These are phyloP conservation scores for Girardinus metallicus DNA, from an alignment of 2,797 vertebrate species.

Conservation along the genomic window DNA sequence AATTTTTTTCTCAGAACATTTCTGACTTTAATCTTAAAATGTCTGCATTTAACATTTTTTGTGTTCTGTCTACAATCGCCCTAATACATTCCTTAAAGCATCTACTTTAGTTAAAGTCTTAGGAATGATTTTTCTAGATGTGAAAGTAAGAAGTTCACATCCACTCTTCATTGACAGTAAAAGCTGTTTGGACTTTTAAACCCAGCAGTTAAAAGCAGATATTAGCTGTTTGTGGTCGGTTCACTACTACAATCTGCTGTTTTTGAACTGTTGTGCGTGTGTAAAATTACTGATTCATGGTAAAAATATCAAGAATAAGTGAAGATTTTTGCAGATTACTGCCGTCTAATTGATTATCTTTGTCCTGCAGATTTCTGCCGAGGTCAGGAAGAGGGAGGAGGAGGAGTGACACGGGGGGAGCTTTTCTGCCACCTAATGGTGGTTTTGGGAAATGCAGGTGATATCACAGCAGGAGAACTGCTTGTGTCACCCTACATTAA, in stretches of 20 bases:
- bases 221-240: neutral
- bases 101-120: neutral
- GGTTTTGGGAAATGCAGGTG: conserved; percentile 45
- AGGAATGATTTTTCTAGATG: neutral
- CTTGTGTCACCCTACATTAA: conserved; percentile 62
- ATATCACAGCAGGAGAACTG: conserved; percentile 78
- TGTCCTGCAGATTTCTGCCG: conserved; percentile 48
- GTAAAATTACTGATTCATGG: neutral
- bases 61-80: too few species aligned
- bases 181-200: neutral
- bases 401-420: conserved; percentile 34
- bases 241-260: neutral
- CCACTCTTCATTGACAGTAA: neutral
- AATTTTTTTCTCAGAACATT: too few species aligned
- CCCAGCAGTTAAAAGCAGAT: neutral
- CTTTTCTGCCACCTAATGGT: conserved; percentile 35
- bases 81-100: too few species aligned
- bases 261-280: neutral
- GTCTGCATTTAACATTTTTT: too few species aligned
- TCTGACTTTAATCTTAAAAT: too few species aligned
- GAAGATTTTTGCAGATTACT: neutral
- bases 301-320: neutral
- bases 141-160: neutral
- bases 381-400: conserved; percentile 35
- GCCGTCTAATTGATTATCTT: conserved; percentile 1